Conservation (phyloP, 1,140 invertebrate species). For the Leguminivora glycinivorella region DNA sequence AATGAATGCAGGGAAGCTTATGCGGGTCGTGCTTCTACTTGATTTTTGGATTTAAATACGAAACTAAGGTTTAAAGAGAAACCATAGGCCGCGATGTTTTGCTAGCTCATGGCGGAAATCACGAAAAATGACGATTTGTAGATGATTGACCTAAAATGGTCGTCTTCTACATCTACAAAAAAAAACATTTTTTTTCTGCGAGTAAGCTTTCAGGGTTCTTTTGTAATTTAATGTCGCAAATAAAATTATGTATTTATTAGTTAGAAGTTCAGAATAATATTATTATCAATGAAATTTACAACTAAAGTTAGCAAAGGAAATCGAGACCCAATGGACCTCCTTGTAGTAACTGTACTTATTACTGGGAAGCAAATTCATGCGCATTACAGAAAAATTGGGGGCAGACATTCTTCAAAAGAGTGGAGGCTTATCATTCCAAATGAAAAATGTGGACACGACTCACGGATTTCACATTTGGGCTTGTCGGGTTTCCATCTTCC, state of each 20-base stretch:
- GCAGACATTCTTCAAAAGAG: no score
- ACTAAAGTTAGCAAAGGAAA: background rate
- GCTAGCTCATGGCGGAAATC: no score
- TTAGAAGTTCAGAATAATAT: no score
- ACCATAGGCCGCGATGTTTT: background rate
- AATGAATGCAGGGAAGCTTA: background rate
- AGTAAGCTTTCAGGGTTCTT: background rate
- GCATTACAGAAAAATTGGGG: slow-evolving; percentile 39
- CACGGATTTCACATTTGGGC: slow-evolving; percentile 87
- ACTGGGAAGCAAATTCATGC: slow-evolving; percentile 33
- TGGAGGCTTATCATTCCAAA: background rate
- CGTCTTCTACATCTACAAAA: no score
- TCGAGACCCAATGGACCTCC: background rate
- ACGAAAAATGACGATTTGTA: no score
- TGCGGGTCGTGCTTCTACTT: background rate
- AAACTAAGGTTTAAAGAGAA: background rate
- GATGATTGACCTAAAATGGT: background rate
- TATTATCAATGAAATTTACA: background rate
- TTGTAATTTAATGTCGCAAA: background rate
- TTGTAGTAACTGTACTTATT: background rate
- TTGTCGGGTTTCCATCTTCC: slow-evolving; percentile 90
- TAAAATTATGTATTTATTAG: no score
- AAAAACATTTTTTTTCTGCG: no score
- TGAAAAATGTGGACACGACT: slow-evolving; percentile 55
- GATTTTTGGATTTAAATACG: background rate